Conservation (phyloP, 2,888 invertebrate species). For the Drosophila parthenogenetica region DNA sequence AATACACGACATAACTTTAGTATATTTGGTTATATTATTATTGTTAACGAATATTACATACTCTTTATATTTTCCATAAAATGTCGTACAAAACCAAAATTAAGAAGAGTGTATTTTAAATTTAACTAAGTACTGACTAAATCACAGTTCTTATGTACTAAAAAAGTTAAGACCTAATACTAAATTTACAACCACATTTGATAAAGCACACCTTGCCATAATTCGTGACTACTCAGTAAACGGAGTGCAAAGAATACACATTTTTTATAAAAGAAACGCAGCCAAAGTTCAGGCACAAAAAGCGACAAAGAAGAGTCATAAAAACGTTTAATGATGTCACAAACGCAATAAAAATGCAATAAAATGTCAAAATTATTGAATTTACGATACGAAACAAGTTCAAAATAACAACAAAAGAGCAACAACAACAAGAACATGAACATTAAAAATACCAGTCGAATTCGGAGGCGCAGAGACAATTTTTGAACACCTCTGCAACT, state of each 20-base stretch:
- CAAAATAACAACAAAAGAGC: constrained; percentile 66
- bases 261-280: constrained; percentile 35
- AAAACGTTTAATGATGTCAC: constrained; percentile 81
- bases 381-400: constrained; percentile 81
- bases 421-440: constrained; percentile 39
- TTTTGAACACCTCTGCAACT: constrained; percentile 70
- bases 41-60: background rate
- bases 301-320: constrained; percentile 79
- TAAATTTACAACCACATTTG: too few species aligned
- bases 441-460: constrained; percentile 40
- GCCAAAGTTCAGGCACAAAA: constrained; percentile 67
- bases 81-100: too few species aligned
- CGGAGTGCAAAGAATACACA: constrained; percentile 17
- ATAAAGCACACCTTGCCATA: background rate
- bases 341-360: constrained; percentile 81
- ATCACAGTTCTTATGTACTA: too few species aligned
- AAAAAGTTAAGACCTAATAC: too few species aligned
- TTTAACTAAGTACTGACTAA: too few species aligned
- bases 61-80: constrained; percentile 15
- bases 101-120: too few species aligned
- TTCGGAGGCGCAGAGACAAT: constrained; percentile 47
- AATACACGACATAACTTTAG: constrained; percentile 26
- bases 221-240: constrained; percentile 17
- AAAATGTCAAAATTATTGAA: constrained; percentile 81
- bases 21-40: background rate